Percentiles rank a stretch among this genome's conserved stretches.
phyloP scores from a whole-genome alignment of 23 tunicate species.

The Phallusia fumigata region DNA sequence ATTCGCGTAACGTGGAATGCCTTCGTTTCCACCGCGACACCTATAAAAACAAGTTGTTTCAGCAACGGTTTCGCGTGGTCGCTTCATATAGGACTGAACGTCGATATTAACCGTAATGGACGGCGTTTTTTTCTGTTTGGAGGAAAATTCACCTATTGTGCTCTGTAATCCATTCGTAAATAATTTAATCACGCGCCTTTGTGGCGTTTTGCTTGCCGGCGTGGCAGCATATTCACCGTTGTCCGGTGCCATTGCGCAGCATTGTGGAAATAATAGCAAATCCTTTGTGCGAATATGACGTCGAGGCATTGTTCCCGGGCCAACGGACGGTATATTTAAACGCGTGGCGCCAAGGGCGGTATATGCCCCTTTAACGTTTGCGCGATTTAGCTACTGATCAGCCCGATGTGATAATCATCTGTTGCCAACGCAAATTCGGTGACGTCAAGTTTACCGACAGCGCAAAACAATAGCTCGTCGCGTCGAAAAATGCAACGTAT shows the following conservation, averaged over 20 bases:
- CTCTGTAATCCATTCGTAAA: slow-evolving; percentile 2
- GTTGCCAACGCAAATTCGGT: too few species aligned
- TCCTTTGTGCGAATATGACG: background rate
- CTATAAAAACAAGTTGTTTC: background rate
- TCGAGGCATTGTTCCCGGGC: background rate
- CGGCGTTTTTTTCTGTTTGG: background rate
- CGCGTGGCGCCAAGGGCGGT: background rate
- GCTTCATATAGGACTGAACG: background rate
- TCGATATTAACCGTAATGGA: background rate
- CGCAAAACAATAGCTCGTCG: too few species aligned
- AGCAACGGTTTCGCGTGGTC: background rate
- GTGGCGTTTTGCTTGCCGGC: background rate
- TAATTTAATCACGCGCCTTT: slow-evolving; percentile 3
- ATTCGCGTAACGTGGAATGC: too few species aligned
- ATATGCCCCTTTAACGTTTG: background rate
- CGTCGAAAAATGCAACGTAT: too few species aligned
- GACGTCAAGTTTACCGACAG: too few species aligned
- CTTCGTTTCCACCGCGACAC: slow-evolving; percentile 2
- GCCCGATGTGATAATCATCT: too few species aligned
- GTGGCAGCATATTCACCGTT: background rate
- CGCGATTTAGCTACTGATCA: too few species aligned
- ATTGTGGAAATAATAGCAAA: background rate
- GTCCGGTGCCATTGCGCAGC: background rate
- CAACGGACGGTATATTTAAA: background rate
- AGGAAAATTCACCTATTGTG: background rate